phyloP scores from a whole-genome alignment of 1,140 invertebrate genomes.

The Paralvinella palmiformis region DNA sequence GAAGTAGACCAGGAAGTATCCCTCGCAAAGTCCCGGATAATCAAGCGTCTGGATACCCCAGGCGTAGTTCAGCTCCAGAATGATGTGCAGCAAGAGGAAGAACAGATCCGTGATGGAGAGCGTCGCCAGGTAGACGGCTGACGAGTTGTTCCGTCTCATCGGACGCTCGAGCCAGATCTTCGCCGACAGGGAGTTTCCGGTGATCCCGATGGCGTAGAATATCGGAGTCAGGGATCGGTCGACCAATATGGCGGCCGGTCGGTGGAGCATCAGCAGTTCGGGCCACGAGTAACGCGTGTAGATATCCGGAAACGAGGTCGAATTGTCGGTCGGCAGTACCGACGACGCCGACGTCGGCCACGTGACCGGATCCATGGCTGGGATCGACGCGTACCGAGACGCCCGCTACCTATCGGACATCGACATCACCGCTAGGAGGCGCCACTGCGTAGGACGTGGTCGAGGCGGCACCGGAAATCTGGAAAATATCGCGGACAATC shows the following conservation, averaged over 20 bases:
- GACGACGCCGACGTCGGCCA: background rate
- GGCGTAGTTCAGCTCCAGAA: constrained; percentile 37
- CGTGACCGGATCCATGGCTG: background rate
- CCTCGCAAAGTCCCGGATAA: constrained; percentile 34
- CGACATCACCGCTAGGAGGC: background rate
- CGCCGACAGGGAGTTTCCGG: constrained; percentile 43
- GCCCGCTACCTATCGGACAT: background rate
- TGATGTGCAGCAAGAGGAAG: constrained; percentile 37
- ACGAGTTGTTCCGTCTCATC: constrained; percentile 39
- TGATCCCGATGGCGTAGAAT: constrained; percentile 37
- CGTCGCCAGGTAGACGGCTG: constrained; percentile 46
- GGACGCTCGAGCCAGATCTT: constrained; percentile 44
- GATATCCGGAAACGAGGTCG: background rate
- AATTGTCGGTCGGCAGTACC: background rate
- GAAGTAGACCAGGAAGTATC: constrained; percentile 29
- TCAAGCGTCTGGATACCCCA: constrained; percentile 34
- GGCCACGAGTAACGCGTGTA: background rate
- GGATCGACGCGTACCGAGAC: background rate
- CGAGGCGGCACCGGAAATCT: background rate
- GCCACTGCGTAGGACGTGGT: background rate
- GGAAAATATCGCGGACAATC: too few species aligned
- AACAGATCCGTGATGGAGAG: constrained; percentile 42
- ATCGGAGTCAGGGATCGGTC: constrained; percentile 17
- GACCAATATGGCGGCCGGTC: constrained; percentile 7
- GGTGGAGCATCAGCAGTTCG: background rate